phyloP scores from a whole-genome alignment of 2,797 vertebrate species.

The Fistularia commersonii region DNA sequence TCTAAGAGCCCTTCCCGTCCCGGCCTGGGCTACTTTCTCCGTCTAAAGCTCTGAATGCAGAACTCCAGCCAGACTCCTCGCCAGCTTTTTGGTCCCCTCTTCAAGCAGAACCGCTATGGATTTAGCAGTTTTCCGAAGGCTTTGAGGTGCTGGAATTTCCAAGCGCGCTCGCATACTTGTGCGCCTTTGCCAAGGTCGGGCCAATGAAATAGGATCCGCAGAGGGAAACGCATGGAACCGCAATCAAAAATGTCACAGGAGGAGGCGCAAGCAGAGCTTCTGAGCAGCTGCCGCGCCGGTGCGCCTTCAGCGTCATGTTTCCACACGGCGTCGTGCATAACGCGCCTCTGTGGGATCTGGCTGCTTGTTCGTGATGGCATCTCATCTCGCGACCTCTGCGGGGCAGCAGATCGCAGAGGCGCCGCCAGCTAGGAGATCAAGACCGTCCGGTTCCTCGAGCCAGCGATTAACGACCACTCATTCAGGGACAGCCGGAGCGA shows the following conservation, averaged over 20 bases:
- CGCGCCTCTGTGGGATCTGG: too few species aligned
- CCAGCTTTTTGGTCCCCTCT: constrained; percentile 16
- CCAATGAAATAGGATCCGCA: constrained; percentile 47
- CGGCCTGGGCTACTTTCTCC: constrained; percentile 48
- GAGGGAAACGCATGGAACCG: constrained; percentile 40
- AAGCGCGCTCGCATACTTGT: constrained; percentile 48
- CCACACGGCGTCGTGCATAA: too few species aligned
- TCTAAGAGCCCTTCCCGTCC: constrained; percentile 14
- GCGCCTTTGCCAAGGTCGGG: constrained; percentile 48
- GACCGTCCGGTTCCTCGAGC: too few species aligned
- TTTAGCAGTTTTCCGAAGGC: constrained; percentile 51
- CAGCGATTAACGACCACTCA: too few species aligned
- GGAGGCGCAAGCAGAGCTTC: constrained; percentile 15
- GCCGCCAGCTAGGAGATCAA: too few species aligned
- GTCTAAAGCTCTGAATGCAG: constrained; percentile 25
- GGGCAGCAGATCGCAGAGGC: too few species aligned
- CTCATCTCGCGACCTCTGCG: too few species aligned
- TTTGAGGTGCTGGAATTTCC: constrained; percentile 54
- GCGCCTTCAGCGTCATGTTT: too few species aligned
- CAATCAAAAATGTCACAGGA: constrained; percentile 34
- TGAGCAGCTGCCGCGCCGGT: constrained; percentile 36
- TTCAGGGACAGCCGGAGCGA: too few species aligned
- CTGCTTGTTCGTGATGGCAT: constrained; percentile 7
- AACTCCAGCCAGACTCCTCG: constrained; percentile 32
- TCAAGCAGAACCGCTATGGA: constrained; percentile 37